These are phyloP conservation scores for Castor canadensis DNA, from an alignment of 2,113 vertebrate species.

Conservation along the genomic window DNA sequence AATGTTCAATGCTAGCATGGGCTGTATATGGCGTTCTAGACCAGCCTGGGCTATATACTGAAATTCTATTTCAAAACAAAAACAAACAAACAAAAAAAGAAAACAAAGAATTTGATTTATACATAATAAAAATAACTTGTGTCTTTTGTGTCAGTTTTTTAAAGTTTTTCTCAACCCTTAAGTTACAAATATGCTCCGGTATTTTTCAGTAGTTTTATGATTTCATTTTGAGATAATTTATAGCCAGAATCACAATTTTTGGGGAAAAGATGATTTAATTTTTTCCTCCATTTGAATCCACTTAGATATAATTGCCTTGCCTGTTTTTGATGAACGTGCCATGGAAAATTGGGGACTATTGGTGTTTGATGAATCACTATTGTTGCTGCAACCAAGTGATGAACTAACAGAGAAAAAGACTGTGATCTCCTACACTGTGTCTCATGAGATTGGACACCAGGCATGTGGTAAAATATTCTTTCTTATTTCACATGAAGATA, in stretches of 20 bases:
- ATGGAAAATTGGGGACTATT: conserved; percentile 91
- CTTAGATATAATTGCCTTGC: conserved; percentile 86
- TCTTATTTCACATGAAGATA: conserved; percentile 36
- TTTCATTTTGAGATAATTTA: conserved; percentile 36
- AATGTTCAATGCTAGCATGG: too few relatives aligned
- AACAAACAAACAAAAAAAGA: too few relatives aligned
- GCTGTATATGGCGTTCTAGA: too few relatives aligned
- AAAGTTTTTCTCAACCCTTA: not conserved
- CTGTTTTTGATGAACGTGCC: conserved; percentile 79
- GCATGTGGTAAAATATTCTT: conserved; percentile 85
- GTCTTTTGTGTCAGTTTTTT: not conserved
- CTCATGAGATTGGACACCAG: conserved; percentile 90
- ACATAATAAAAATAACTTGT: not conserved
- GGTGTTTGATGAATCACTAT: conserved; percentile 79
- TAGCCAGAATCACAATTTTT: conserved; percentile 1
- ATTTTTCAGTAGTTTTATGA: conserved; percentile 26
- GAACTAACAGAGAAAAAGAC: conserved; percentile 72
- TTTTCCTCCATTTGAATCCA: conserved; percentile 69
- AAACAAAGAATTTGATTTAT: conserved; percentile 22
- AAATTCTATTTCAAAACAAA: too few relatives aligned
- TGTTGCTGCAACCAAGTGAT: conserved; percentile 79
- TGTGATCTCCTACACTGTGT: conserved; percentile 73
- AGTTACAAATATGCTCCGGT: not conserved
- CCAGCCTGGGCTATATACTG: too few relatives aligned
- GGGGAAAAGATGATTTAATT: not conserved